phyloP scores from a whole-genome alignment of 2,113 vertebrate genomes.

The Cyprinus carpio region DNA sequence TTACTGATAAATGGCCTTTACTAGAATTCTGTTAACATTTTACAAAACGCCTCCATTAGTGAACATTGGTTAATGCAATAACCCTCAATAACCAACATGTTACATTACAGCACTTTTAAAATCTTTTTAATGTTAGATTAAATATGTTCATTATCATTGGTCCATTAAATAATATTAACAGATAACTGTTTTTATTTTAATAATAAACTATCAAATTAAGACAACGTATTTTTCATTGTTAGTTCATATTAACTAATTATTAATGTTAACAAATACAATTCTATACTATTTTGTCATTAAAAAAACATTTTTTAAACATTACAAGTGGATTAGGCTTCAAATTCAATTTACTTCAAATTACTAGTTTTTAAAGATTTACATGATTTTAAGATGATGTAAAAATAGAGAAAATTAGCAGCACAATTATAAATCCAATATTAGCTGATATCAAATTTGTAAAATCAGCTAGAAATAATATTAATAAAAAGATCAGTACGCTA shows the following conservation, averaged over 20 bases:
- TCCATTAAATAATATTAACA: background rate
- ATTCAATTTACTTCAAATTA: too few relatives aligned
- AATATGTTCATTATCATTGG: background rate
- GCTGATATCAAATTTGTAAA: background rate
- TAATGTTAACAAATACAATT: background rate
- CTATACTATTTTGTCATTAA: background rate
- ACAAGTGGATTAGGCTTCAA: too few relatives aligned
- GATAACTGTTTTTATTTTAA: background rate
- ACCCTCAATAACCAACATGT: too few relatives aligned
- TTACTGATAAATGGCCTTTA: background rate
- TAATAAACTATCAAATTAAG: background rate
- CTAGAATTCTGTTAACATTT: background rate
- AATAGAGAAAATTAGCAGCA: too few relatives aligned
- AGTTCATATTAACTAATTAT: background rate
- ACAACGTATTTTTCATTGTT: too few relatives aligned
- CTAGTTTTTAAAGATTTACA: too few relatives aligned
- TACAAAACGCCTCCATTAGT: background rate
- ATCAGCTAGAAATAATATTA: background rate
- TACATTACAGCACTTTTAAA: too few relatives aligned
- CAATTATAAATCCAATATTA: background rate
- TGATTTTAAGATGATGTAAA: too few relatives aligned
- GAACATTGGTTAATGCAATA: background rate
- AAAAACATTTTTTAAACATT: too few relatives aligned
- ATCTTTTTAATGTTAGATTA: background rate
- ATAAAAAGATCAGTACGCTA: background rate